Evolutionary conservation across 2,113 vertebrate species (phyloP), one percentile per base, ranked within the genome.

Genomic region (Chloropsis cyanopogon): DNA sequence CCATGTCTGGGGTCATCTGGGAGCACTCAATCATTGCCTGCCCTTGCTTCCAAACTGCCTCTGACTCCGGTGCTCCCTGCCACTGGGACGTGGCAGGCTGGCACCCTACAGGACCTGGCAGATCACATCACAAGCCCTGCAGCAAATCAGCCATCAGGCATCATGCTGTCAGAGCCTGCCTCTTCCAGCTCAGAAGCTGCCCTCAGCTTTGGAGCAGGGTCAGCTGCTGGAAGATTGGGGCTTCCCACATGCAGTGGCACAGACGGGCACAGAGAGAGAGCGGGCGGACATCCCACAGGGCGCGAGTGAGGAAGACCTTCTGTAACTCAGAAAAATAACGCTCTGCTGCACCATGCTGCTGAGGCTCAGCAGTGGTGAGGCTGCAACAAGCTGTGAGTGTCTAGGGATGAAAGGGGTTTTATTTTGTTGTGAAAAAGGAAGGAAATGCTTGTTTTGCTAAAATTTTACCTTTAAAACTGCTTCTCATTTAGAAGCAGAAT

Each of bases 281-380:
- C 0, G 0, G 33, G 37, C 2, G 6, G 57, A 14, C 63, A 47
- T 37, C 33, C 18, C 1, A 1, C 63, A 23, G 37, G 42, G 4
- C 11, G 14, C 53, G 14, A 46, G 37, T 7, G 19, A 37, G 44
- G 7, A 52, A 35, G 10, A 54, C 19, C 47, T 61, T 15, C 68
- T 35, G 24, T 14, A 77, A 37, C 52, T 73, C 42, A 37, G 35
- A 26, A 65, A 83, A 92, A 65, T 4, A 16, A 52, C 31, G 6
- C 85, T 71, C 44, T 0, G 0, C 41, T 35, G 64, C 44, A 59
- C 39, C 35, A 4, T 7, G 3, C 59, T 86, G 68, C 86, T 77
- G 46, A 42, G 1, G 4, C 29, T 70, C 41, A 31, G 21, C 49
- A 14, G 52, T 1, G 3, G 14, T 11, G 35, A 59, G 35, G 16